phyloP scores from a whole-genome alignment of 2,888 invertebrate species.

The Xylota segnis region DNA sequence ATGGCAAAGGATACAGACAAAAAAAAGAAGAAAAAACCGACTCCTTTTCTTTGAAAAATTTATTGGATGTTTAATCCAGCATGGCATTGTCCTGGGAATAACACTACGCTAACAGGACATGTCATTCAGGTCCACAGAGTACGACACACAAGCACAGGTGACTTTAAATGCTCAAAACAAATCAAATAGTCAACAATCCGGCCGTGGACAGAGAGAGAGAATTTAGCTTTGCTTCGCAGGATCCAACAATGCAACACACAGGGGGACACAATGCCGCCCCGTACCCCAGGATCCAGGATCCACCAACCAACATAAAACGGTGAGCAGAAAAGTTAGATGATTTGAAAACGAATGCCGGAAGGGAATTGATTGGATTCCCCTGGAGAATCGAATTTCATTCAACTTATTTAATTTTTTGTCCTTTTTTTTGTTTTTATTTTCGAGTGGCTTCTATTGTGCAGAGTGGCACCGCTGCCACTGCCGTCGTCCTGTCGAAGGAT shows the following conservation, averaged over 20 bases:
- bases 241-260: slow-evolving; percentile 47
- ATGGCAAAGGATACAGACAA: slow-evolving; percentile 2
- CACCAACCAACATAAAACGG: slow-evolving; percentile 13
- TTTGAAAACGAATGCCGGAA: slow-evolving; percentile 72
- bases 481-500: slow-evolving; percentile 46
- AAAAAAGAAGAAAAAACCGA: slow-evolving; percentile 12
- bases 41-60: slow-evolving; percentile 65
- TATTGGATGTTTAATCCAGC: slow-evolving; percentile 69
- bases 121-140: slow-evolving; percentile 61
- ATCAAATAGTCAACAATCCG: slow-evolving; percentile 62
- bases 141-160: slow-evolving; percentile 56
- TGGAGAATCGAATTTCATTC: slow-evolving; percentile 73
- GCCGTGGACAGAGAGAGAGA: slow-evolving; percentile 24
- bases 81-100: slow-evolving; percentile 60
- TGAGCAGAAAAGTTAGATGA: slow-evolving; percentile 58
- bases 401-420: slow-evolving; percentile 76
- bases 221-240: slow-evolving; percentile 50
- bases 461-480: not conserved
- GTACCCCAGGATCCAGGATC: not conserved
- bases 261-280: not conserved
- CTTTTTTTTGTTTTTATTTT: slow-evolving; percentile 52
- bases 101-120: slow-evolving; percentile 72
- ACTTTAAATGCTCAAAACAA: slow-evolving; percentile 72
- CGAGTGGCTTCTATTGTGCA: slow-evolving; percentile 32
- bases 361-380: slow-evolving; percentile 76